phyloP scores from a whole-genome alignment of 2,888 invertebrate species.

The Xestia rhomboidea region DNA sequence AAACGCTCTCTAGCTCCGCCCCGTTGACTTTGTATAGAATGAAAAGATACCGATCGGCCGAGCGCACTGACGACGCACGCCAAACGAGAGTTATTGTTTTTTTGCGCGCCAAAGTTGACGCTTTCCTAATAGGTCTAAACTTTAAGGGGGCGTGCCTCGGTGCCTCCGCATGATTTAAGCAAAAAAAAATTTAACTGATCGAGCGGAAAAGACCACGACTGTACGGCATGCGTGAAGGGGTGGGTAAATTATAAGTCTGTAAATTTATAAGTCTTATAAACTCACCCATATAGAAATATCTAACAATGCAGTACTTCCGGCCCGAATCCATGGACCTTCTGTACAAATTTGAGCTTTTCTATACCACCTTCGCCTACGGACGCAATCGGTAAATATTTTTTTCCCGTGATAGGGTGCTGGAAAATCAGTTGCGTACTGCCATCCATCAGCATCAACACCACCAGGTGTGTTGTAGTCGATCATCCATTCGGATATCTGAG shows the following conservation, averaged over 20 bases:
- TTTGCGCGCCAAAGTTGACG: no score
- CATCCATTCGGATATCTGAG: slow-evolving; percentile 96
- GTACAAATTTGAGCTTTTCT: slow-evolving; percentile 95
- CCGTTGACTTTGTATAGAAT: no score
- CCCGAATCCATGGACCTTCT: slow-evolving; percentile 96
- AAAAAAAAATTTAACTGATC: no score
- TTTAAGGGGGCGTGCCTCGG: no score
- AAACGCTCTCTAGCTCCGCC: no score
- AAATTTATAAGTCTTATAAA: slow-evolving; percentile 10
- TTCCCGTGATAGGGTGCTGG: slow-evolving; percentile 96
- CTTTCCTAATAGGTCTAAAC: no score
- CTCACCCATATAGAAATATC: slow-evolving; percentile 94
- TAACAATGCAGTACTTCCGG: slow-evolving; percentile 95
- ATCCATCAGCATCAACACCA: slow-evolving; percentile 97
- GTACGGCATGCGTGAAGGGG: not conserved
- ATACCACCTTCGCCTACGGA: slow-evolving; percentile 95
- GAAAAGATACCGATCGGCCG: no score
- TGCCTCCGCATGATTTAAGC: no score
- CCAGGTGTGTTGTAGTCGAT: slow-evolving; percentile 97
- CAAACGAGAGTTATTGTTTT: no score
- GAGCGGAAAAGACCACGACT: no score
- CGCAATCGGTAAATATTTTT: slow-evolving; percentile 97
- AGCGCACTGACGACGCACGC: no score
- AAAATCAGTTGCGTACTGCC: slow-evolving; percentile 98
- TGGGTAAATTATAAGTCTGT: no score